Evolutionary conservation across 53 echinoderm and acorn worm genomes (phyloP), one percentile per base, ranked within the genome.

Genomic region (Stichopus horrens): DNA sequence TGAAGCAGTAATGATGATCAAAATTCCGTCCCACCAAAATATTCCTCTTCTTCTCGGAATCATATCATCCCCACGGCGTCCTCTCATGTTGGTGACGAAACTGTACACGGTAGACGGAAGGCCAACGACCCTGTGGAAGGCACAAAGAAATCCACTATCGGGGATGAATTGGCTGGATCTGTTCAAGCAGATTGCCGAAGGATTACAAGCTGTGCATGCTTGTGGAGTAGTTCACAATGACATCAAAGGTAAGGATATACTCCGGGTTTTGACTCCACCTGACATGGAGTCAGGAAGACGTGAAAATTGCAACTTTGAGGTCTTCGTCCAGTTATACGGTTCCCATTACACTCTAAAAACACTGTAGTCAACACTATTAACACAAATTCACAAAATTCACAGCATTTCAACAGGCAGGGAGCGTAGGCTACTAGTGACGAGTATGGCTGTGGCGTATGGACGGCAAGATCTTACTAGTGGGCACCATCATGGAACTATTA

Each of bases 141-240:
- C 74, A 74, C 74, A 74, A 74, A 74, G 74, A 74, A 74, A 74
- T 74, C 74, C 74, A 74, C 74, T 16, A 74, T 74, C 19, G 74
- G 74, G 74, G 74, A 74, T 74, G 74, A 74, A 74, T 74, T 74
- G 74, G 74, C 74, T 74, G 74, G 74, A 74, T 74, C 74, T 74
- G 74, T 74, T 74, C 37, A 37, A 37, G 37, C 37, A 37, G 37
- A 37, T 37, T 37, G 37, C 37, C 37, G 37, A 37, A 37, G 37
- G 37, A 37, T 37, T 74, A 74, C 74, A 74, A 74, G 74, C 74
- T 74, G 19, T 74, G 19, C 74, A 74, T 74, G 74, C 74, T 74
- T 74, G 74, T 74, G 74, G n/a, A 74, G 74, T 74, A 21, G 19
- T 18, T 18, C 74, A 74, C 74, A 74, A 74, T 16, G 74, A 74